A percentile compares a stretch with the other conserved stretches of the same genome.
Conservation (phyloP, 2,888 invertebrate species). For the Athetis lepigone region DNA sequence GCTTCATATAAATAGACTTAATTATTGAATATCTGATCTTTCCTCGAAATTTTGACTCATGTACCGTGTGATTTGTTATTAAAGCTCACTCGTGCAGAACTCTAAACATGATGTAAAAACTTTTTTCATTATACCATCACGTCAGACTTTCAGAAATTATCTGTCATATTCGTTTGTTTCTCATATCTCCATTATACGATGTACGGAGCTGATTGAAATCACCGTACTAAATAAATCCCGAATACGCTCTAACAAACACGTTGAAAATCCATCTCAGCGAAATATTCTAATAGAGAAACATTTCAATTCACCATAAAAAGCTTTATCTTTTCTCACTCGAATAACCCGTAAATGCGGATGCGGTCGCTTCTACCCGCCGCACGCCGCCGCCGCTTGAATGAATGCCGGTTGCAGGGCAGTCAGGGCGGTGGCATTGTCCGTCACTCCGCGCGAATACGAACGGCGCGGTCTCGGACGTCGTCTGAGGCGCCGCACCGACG, state of each 20-base stretch:
- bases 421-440: constrained; percentile 84
- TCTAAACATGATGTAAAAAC: constrained; percentile 6
- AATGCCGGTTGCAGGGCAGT: constrained; percentile 80
- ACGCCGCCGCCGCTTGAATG: constrained; percentile 74
- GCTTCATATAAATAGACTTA: constrained; percentile 28
- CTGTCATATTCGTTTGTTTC: constrained; percentile 29
- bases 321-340: constrained; percentile 78
- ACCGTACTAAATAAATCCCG: constrained; percentile 48
- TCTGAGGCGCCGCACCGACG: constrained; percentile 86
- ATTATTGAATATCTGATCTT: constrained; percentile 36
- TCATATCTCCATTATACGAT: constrained; percentile 8
- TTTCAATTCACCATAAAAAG: constrained; percentile 72
- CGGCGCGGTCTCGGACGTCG: constrained; percentile 77
- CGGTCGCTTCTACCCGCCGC: constrained; percentile 69
- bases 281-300: constrained; percentile 71
- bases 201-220: constrained; percentile 40
- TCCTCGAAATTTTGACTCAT: constrained; percentile 1
- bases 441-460: constrained; percentile 77
- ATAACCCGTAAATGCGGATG: constrained; percentile 80
- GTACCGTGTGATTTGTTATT: constrained; percentile 10
- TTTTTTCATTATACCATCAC: constrained; percentile 19
- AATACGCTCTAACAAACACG: constrained; percentile 57
- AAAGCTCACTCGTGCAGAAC: constrained; percentile 24
- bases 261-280: constrained; percentile 57
- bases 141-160: constrained; percentile 24